Evolutionary conservation across 1,140 invertebrate genomes (phyloP).

Genomic region (Cydia strobilella): DNA sequence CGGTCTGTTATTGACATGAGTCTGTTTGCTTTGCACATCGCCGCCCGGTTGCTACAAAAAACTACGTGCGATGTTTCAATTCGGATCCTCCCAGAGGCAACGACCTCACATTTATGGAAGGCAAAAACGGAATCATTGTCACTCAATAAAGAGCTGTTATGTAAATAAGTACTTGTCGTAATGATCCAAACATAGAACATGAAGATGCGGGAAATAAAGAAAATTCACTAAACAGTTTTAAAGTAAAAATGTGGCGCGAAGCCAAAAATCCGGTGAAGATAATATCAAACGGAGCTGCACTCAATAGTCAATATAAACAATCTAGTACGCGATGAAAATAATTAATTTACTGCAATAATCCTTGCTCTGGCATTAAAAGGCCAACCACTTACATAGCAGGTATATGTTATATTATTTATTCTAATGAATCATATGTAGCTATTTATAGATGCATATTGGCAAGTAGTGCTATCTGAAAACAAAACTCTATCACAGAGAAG

Average conservation of each 20-base stretch:
- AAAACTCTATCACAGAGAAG: not conserved
- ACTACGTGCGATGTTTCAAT: slow-evolving; percentile 13
- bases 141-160: slow-evolving; percentile 16
- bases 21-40: slow-evolving; percentile 2
- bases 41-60: slow-evolving; percentile 14
- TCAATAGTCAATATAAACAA: slow-evolving; percentile 32
- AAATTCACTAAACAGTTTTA: slow-evolving; percentile 10
- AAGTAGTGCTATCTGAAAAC: not conserved
- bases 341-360: slow-evolving; percentile 26
- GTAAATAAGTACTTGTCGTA: slow-evolving; percentile 27
- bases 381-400: slow-evolving; percentile 4
- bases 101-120: slow-evolving; percentile 18
- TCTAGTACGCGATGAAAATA: slow-evolving; percentile 27
- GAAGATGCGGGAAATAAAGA: not conserved
- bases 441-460: slow-evolving; percentile 15
- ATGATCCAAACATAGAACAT: slow-evolving; percentile 19
- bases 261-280: slow-evolving; percentile 22
- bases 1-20: slow-evolving; percentile 20
- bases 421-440: slow-evolving; percentile 17
- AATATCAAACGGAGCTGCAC: slow-evolving; percentile 13
- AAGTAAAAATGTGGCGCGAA: slow-evolving; percentile 4
- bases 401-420: slow-evolving; percentile 18
- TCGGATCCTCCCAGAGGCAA: slow-evolving; percentile 7
- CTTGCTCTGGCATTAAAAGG: slow-evolving; percentile 17
- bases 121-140: slow-evolving; percentile 5